Evolutionary conservation across 2,113 vertebrate species (phyloP), one percentile per base, ranked within the genome.

Genomic region (Erythrolamprus reginae): DNA sequence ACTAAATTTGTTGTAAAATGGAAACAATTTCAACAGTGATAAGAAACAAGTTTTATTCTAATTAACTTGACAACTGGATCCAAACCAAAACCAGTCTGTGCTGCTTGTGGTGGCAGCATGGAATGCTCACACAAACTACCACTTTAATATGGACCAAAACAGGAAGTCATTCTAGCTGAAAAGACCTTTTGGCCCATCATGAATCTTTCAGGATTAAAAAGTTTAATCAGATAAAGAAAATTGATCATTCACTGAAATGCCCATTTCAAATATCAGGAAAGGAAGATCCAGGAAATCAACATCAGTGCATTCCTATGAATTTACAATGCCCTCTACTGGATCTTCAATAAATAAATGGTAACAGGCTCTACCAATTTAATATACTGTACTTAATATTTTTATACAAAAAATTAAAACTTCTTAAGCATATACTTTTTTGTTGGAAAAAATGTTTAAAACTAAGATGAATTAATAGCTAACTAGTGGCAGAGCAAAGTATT

Each of bases 311-410:
- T 96, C 93, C 45, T 13, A 90, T 94, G 97, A 95, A 97, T 94
- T 96, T 98, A 95, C 93, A 97, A 97, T 98, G 97, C 98, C 98
- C 98, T 98, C 99, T 99, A 97, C 98, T 98, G 99, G 98, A 94
- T 89, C 51, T 61, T 42, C 77, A 56, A 91, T 82, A 96, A 92
- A 95, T 89, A 90, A 94, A 92, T 0, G 13, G 33, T 55, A 89
- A 91, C 87, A 48, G 61, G 89, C 82, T 82, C 90, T 86, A 91
- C 90, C 95, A 93, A 61, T 91, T 42, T 86, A 95, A 93, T 93
- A 92, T 92, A n/a, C 24, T 50, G 3, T 47, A 10, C 42, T 3
- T 50, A 1, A 47, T 87, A 82, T 52, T 87, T 94, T 94, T 91
- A 93, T 86, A 91, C 86, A 88, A 88, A 24, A 90, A 24, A 89